Percentiles rank a stretch among this genome's conserved stretches.
phyloP scores from a whole-genome alignment of 2,888 invertebrate genomes.

The Drosophila longiperda region DNA sequence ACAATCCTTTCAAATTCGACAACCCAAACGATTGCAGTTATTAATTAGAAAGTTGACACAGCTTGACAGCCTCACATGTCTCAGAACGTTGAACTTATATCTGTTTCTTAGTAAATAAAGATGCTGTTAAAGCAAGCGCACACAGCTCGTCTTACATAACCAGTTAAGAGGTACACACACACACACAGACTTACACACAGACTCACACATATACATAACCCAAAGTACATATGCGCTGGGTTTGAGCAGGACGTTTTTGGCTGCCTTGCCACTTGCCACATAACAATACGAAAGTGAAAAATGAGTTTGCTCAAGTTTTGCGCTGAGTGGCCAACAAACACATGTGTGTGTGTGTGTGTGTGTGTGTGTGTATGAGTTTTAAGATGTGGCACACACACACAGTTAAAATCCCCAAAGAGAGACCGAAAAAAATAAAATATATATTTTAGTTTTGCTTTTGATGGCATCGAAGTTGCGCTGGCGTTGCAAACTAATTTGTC shows the following conservation, averaged over 20 bases:
- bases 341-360: constrained; percentile 6
- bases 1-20: constrained; percentile 27
- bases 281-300: constrained; percentile 76
- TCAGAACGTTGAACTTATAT: constrained; percentile 60
- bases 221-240: constrained; percentile 8
- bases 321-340: constrained; percentile 53
- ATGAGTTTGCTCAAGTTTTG: constrained; percentile 72
- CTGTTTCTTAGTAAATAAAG: constrained; percentile 51
- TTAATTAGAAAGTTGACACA: constrained; percentile 72
- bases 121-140: constrained; percentile 28
- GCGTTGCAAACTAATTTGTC: constrained; percentile 73
- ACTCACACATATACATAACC: constrained; percentile 31
- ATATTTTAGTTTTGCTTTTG: constrained; percentile 64
- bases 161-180: constrained; percentile 73
- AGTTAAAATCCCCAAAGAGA: constrained; percentile 5
- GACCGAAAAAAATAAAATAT: neutral
- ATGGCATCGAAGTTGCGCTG: constrained; percentile 59
- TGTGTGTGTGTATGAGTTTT: constrained; percentile 26
- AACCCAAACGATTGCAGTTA: constrained; percentile 52
- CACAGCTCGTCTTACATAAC: constrained; percentile 64
- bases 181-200: constrained; percentile 2
- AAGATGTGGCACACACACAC: constrained; percentile 26
- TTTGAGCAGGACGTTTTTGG: constrained; percentile 6
- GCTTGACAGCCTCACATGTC: constrained; percentile 40
- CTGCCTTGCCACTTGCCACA: constrained; percentile 32